Evolutionary conservation across 2,888 invertebrate species (phyloP).

Genomic region (Invenusta paracnida): DNA sequence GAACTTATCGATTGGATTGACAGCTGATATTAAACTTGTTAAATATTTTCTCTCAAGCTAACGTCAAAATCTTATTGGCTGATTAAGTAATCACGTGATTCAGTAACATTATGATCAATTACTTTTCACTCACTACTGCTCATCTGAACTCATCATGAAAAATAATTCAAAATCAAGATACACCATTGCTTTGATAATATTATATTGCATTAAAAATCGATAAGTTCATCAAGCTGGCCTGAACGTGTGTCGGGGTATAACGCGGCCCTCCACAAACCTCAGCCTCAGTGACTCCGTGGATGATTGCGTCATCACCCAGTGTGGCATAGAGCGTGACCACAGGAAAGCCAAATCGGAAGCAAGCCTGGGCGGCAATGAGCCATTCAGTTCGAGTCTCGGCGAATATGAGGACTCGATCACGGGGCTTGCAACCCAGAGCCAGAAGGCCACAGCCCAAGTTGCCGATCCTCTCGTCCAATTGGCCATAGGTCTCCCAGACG

Average conservation of each 20-base stretch:
- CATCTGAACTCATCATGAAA: no score
- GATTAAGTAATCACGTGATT: no score
- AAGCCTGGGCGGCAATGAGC: slow-evolving; percentile 91
- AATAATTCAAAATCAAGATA: no score
- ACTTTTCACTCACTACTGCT: no score
- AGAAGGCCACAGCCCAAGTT: slow-evolving; percentile 79
- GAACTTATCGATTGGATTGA: no score
- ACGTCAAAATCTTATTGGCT: no score
- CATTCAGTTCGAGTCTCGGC: slow-evolving; percentile 96
- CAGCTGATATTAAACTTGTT: no score
- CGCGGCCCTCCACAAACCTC: slow-evolving; percentile 66
- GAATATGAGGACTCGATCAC: slow-evolving; percentile 79
- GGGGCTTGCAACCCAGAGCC: slow-evolving; percentile 71
- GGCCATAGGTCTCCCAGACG: slow-evolving; percentile 77
- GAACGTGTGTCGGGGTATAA: slow-evolving; percentile 68
- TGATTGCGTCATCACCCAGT: slow-evolving; percentile 88
- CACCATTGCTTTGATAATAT: no score
- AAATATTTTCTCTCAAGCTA: no score
- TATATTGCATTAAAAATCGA: no score
- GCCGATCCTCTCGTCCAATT: slow-evolving; percentile 72
- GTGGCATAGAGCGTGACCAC: slow-evolving; percentile 96
- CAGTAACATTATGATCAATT: no score
- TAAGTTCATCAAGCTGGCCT: no score
- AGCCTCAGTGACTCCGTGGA: slow-evolving; percentile 92
- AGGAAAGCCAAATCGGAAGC: slow-evolving; percentile 87